Evolutionary conservation across 2,888 invertebrate genomes (phyloP).

Genomic region (Andrena camellia): DNA sequence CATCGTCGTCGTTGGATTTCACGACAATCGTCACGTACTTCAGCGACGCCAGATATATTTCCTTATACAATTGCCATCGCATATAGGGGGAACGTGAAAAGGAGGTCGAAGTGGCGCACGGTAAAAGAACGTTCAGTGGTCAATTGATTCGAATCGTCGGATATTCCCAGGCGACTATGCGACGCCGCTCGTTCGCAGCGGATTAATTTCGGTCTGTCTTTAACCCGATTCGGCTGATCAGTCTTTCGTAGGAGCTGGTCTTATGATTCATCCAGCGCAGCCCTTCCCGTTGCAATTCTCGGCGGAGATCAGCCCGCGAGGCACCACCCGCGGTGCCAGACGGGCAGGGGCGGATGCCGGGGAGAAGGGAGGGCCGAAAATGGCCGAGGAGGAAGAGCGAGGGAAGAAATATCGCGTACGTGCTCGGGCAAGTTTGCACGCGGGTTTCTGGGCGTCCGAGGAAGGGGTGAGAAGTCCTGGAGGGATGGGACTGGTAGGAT

Average conservation of each 20-base stretch:
- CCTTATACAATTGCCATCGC: too few relatives aligned
- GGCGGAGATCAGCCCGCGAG: slow-evolving; percentile 23
- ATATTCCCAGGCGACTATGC: background rate
- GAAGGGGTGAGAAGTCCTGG: slow-evolving; percentile 55
- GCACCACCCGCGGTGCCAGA: slow-evolving; percentile 26
- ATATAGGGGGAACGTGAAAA: too few relatives aligned
- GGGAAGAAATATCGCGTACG: slow-evolving; percentile 51
- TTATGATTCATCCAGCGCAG: slow-evolving; percentile 52
- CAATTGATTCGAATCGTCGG: background rate
- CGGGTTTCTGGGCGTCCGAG: slow-evolving; percentile 68
- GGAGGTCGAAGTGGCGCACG: too few relatives aligned
- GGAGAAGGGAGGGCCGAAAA: background rate
- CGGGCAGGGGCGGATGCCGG: background rate
- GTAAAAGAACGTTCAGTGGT: background rate
- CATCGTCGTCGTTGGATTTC: too few relatives aligned
- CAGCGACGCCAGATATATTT: too few relatives aligned
- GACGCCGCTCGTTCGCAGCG: background rate
- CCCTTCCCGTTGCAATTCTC: slow-evolving; percentile 47
- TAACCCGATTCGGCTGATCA: slow-evolving; percentile 2
- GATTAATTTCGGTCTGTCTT: slow-evolving; percentile 3
- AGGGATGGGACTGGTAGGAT: slow-evolving; percentile 47
- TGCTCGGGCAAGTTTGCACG: slow-evolving; percentile 67
- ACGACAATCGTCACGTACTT: too few relatives aligned
- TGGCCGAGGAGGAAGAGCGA: slow-evolving; percentile 11
- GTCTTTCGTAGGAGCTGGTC: slow-evolving; percentile 7